Base-by-base conservation (phyloP, 2,888 invertebrate species). In the Campoplex capitator region DNA sequence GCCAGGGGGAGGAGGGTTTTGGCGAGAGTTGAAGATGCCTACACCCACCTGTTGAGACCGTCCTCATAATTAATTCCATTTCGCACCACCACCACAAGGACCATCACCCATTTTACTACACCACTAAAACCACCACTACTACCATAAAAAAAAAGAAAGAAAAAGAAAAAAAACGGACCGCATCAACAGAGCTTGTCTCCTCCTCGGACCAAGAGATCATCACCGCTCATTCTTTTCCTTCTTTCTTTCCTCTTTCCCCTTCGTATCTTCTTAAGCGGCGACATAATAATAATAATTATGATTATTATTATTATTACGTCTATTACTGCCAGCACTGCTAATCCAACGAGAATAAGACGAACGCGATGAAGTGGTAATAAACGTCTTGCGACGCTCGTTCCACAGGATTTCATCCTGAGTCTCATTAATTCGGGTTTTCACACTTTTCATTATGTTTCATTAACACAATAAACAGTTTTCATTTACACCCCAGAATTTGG, bases 11-110 rank as follows among this genome's bases (percentile, higher is more conserved):
- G 71, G 76, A 79, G 77, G 84, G 71, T 74, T 74, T 82, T 68
- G 86, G 83, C 51, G 84, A 65, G 89, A 91, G 91, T 93, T 93
- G 93, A 93, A 93, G 93, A 93, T 92, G 92, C 91, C 91, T 92
- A 91, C 93, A 93, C 91, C 94, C 94, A 94, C 94, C 94, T 94
- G 94, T 94, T 94, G 94, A 94, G 92, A 91, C 92, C 91, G 91
- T 90, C 91, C 92, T 93, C 92, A 94, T 94, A 94, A 94, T 94
- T 94, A 94, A 94, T 94, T 93, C 93, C 92, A 93, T 93, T 93
- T 93, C 92, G 92, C 93, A 92, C 93, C 92, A 92, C 91, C 92
- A 91, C 91, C 89, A 89, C 89, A 88, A 89, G 86, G 90, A 89
- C 89, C 91, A 90, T 89, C 77, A 45, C 51, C 80, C 84, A 83